phyloP scores from a whole-genome alignment of 2,888 invertebrate genomes.

The Arrhopalites spinosus region DNA sequence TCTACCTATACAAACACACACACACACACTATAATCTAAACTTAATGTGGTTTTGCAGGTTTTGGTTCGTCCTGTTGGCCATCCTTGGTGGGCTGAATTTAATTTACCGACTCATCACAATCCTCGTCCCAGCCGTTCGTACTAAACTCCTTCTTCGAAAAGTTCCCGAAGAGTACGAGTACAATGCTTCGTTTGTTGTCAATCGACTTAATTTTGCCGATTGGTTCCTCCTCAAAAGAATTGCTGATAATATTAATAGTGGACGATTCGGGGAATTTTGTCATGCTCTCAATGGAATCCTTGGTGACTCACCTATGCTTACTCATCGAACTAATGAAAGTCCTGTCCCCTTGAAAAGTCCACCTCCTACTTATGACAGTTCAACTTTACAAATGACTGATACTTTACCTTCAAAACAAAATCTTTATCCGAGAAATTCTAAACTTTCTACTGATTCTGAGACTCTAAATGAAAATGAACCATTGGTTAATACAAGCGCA shows the following conservation, averaged over 20 bases:
- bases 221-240: conserved; percentile 53
- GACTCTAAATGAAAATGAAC: background rate
- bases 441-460: background rate
- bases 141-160: conserved; percentile 37
- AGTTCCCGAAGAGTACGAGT: conserved; percentile 31
- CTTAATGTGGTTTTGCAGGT: conserved; percentile 54
- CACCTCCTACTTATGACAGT: conserved; percentile 43
- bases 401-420: background rate
- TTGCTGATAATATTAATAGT: conserved; percentile 43
- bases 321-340: background rate
- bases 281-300: conserved; percentile 35
- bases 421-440: conserved; percentile 1
- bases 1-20: too few relatives aligned
- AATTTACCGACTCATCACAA: conserved; percentile 53
- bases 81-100: conserved; percentile 53
- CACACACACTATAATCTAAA: too few relatives aligned
- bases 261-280: conserved; percentile 42
- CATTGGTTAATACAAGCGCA: background rate
- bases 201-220: conserved; percentile 45
- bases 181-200: conserved; percentile 28
- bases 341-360: conserved; percentile 17
- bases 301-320: conserved; percentile 11
- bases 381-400: conserved; percentile 4
- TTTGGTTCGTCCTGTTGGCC: conserved; percentile 57
- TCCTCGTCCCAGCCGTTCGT: conserved; percentile 47